Evolutionary conservation across 2,888 invertebrate genomes (phyloP).

Genomic region (Ectobius pallidus): DNA sequence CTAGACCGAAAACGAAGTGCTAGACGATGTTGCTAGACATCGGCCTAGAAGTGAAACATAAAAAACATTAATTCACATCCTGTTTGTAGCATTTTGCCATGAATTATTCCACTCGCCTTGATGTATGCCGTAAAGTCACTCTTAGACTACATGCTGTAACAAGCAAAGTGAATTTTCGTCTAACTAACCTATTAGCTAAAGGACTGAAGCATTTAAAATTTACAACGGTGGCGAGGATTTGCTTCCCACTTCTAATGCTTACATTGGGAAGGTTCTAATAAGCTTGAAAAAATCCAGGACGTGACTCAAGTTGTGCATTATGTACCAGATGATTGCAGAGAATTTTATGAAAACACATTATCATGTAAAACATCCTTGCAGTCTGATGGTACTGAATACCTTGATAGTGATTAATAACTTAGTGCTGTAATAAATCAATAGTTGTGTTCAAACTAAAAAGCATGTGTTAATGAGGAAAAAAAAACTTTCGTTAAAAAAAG

Average conservation of each 20-base stretch:
- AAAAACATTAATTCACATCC: too few relatives aligned
- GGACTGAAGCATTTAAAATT: not conserved
- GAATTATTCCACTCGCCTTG: too few relatives aligned
- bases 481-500: not conserved
- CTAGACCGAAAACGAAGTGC: too few relatives aligned
- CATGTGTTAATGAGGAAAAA: not conserved
- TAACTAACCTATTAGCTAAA: too few relatives aligned
- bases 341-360: not conserved
- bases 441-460: not conserved
- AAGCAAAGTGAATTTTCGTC: too few relatives aligned
- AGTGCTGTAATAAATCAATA: not conserved
- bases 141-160: too few relatives aligned
- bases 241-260: not conserved
- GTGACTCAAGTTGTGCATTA: not conserved
- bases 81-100: too few relatives aligned
- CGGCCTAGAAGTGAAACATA: too few relatives aligned
- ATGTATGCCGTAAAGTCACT: too few relatives aligned
- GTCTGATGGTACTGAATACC: not conserved
- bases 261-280: not conserved
- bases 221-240: not conserved
- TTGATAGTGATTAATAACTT: too few relatives aligned
- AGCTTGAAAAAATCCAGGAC: not conserved
- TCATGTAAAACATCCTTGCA: not conserved
- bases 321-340: conserved; percentile 11
- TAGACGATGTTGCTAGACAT: too few relatives aligned